Conservation (phyloP, 2,797 vertebrate species). For the Amazonetta brasiliensis region DNA sequence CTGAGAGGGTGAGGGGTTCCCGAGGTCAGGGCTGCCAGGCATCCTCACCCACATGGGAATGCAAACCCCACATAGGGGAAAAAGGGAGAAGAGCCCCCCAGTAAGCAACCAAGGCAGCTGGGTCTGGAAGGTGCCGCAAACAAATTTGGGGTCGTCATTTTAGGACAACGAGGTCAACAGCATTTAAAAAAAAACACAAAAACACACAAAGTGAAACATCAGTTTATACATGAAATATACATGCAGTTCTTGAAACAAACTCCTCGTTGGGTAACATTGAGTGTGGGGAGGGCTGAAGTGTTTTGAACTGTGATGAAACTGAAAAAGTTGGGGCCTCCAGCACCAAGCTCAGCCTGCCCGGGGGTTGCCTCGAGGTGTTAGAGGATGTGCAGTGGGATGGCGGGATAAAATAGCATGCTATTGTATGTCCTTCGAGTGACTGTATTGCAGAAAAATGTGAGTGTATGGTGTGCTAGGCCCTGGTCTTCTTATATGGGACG, state of each 20-base stretch:
- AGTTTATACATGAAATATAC: background rate
- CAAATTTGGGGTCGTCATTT: background rate
- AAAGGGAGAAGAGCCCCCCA: background rate
- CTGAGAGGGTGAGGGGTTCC: background rate
- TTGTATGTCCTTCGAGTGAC: constrained; percentile 53
- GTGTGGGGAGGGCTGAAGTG: background rate
- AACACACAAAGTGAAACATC: background rate
- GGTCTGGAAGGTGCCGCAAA: background rate
- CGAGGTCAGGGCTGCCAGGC: background rate
- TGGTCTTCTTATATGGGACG: background rate
- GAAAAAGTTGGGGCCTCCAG: background rate
- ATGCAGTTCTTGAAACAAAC: background rate
- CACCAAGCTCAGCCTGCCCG: background rate
- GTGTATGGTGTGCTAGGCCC: constrained; percentile 17
- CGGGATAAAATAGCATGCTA: constrained; percentile 53
- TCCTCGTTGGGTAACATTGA: background rate
- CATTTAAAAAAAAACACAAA: background rate
- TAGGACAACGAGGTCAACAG: background rate
- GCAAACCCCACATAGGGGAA: fast-evolving
- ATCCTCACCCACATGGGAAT: background rate
- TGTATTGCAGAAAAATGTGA: constrained; percentile 57
- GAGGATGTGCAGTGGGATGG: background rate
- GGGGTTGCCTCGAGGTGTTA: background rate
- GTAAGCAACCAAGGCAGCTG: background rate
- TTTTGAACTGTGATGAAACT: background rate